Evolutionary conservation across 2,888 invertebrate genomes (phyloP).

Genomic region (Chaetoderma sp.): DNA sequence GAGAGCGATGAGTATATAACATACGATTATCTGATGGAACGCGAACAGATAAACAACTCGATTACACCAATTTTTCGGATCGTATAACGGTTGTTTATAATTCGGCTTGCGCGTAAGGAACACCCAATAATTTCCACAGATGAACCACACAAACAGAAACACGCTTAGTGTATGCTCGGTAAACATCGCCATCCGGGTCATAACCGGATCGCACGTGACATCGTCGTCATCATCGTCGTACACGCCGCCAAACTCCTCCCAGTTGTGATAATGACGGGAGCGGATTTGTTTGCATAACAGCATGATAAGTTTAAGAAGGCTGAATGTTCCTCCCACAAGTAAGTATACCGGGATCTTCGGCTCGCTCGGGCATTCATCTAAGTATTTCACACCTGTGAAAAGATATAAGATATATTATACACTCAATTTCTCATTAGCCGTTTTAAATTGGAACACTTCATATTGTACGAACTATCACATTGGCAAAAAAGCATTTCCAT

Average conservation of each 20-base stretch:
- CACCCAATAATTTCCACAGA: conserved; percentile 84
- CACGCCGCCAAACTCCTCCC: conserved; percentile 47
- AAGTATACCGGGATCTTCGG: conserved; percentile 84
- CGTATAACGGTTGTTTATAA: conserved; percentile 79
- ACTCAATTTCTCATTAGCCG: too few relatives aligned
- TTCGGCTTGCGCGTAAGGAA: conserved; percentile 82
- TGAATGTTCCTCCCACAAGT: conserved; percentile 84
- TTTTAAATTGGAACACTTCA: too few relatives aligned
- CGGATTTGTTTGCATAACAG: conserved; percentile 79
- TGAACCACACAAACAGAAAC: conserved; percentile 82
- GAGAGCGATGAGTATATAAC: conserved; percentile 75
- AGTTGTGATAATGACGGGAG: conserved; percentile 72
- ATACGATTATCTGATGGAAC: conserved; percentile 79
- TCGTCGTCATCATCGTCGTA: conserved; percentile 51
- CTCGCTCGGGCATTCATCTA: conserved; percentile 83
- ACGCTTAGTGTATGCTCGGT: conserved; percentile 77
- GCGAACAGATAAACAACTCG: conserved; percentile 83
- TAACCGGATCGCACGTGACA: conserved; percentile 56
- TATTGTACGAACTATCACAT: too few relatives aligned
- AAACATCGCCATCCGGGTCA: conserved; percentile 74
- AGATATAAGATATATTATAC: conserved; percentile 19
- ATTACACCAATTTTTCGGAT: conserved; percentile 85
- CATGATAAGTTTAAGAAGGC: conserved; percentile 74
- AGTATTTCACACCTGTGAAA: conserved; percentile 81
- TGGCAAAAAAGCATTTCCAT: neutral